A percentile compares a stretch with the other conserved stretches of the same genome.
Conservation (phyloP, 2,113 vertebrate genomes). For the Mustela nigripes region DNA sequence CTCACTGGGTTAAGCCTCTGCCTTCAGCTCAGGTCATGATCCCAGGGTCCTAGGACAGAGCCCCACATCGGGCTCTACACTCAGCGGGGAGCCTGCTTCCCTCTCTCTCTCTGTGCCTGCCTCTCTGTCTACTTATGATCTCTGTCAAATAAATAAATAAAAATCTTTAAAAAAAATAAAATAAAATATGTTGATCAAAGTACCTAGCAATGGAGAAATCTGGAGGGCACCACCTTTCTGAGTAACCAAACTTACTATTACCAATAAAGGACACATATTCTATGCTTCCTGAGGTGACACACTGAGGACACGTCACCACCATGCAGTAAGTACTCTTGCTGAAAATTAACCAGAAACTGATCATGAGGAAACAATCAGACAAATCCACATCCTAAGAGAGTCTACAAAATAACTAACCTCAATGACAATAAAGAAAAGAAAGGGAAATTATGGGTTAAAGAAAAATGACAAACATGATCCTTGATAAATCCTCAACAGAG, state of each 20-base stretch:
- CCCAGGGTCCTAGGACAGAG: no score
- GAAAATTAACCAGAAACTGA: neutral
- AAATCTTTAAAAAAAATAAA: neutral
- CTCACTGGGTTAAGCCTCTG: no score
- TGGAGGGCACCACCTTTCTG: neutral
- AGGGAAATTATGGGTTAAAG: neutral
- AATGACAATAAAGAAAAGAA: neutral
- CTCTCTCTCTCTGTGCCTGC: no score
- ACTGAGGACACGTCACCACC: neutral
- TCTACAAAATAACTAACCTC: neutral
- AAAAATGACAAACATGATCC: neutral
- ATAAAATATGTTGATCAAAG: neutral
- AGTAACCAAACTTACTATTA: neutral
- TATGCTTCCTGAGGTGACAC: neutral
- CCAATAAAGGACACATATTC: neutral
- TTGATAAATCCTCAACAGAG: neutral
- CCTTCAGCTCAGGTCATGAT: no score
- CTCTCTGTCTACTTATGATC: no score
- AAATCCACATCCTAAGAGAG: neutral
- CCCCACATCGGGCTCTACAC: no score
- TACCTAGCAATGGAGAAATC: neutral
- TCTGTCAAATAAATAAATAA: no score
- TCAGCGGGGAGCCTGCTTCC: no score
- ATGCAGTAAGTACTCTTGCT: neutral
- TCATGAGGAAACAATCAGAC: neutral